phyloP scores from a whole-genome alignment of 2,797 vertebrate genomes.

The Myripristis murdjan region DNA sequence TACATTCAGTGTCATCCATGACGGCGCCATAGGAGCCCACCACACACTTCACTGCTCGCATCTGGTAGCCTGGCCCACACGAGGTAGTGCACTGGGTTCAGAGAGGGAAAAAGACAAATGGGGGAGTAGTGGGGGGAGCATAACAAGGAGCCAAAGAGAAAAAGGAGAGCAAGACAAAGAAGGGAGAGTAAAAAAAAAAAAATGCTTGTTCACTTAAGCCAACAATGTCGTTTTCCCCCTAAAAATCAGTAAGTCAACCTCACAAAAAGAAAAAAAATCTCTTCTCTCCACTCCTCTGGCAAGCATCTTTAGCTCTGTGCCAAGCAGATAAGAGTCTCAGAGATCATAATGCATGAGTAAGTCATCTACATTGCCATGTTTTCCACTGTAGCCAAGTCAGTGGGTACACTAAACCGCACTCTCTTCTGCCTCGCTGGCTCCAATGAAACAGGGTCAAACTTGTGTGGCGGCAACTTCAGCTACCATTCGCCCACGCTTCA shows the following conservation, averaged over 20 bases:
- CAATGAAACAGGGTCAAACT: slow-evolving; percentile 87
- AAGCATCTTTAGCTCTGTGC: slow-evolving; percentile 5
- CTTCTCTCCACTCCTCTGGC: neutral
- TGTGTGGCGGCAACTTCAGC: slow-evolving; percentile 82
- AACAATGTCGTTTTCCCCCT: slow-evolving; percentile 23
- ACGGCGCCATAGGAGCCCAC: slow-evolving; percentile 91
- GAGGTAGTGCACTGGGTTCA: slow-evolving; percentile 93
- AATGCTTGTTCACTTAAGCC: slow-evolving; percentile 27
- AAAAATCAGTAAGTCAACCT: slow-evolving; percentile 18
- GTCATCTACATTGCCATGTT: slow-evolving; percentile 40
- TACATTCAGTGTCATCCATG: slow-evolving; percentile 96
- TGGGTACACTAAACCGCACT: slow-evolving; percentile 84
- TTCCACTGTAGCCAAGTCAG: slow-evolving; percentile 63
- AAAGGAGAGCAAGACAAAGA: slow-evolving; percentile 23
- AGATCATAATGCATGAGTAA: slow-evolving; percentile 41
- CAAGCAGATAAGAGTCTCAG: slow-evolving; percentile 22
- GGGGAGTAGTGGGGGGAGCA: slow-evolving; percentile 26
- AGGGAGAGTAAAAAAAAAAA: slow-evolving; percentile 26
- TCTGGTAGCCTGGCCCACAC: slow-evolving; percentile 96
- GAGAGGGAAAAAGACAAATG: slow-evolving; percentile 40
- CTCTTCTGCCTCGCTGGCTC: slow-evolving; percentile 83
- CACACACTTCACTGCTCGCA: slow-evolving; percentile 95
- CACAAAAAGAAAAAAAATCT: slow-evolving; percentile 1
- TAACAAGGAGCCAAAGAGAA: slow-evolving; percentile 51
- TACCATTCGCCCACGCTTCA: slow-evolving; percentile 84